Evolutionary conservation across 2,888 invertebrate genomes (phyloP), one percentile per base, ranked within the genome.

Genomic region (Ctena decussata): DNA sequence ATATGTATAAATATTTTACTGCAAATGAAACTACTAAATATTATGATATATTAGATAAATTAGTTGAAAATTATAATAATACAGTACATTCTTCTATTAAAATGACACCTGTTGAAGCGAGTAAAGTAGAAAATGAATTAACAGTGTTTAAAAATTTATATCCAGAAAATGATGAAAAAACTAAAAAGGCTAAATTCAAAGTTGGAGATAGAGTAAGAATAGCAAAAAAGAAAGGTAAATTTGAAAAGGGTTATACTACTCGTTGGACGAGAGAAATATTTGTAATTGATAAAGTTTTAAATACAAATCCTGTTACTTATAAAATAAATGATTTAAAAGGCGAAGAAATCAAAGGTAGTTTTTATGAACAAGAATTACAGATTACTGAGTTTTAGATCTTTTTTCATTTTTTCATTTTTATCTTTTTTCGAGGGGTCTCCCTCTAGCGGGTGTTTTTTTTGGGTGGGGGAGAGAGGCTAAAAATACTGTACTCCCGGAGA

Each of bases 301-400:
- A n/a, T n/a, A n/a, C n/a, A n/a, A n/a, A n/a, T n/a, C n/a, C n/a
- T n/a, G n/a, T n/a, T n/a, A n/a, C n/a, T n/a, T n/a, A n/a, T n/a
- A n/a, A n/a, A n/a, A n/a, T n/a, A n/a, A n/a, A n/a, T 44, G 32
- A 73, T 49, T 27, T 46, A 46, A 6, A 57, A 2, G 74, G 53
- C 18, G 65, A 73, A 57, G 39, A 76, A 21, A 75, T 76, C 41
- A 8, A 65, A 60, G 80, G 80, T n/a, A 60, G 46, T 24, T 80
- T 76, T 53, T 80, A 80, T 35, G 80, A 80, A 72, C 57, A 37
- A 24, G 72, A 80, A 70, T 72, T 80, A n/a, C 69, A 77, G 57
- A 49, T 35, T n/a, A n/a, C n/a, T n/a, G n/a, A n/a, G n/a, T n/a
- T n/a, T n/a, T n/a, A n/a, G n/a, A n/a, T n/a, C n/a, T n/a, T n/a